Percentiles rank a stretch among this genome's conserved stretches.
Conservation (phyloP, 2,797 vertebrate genomes). For the Capromys pilorides region DNA sequence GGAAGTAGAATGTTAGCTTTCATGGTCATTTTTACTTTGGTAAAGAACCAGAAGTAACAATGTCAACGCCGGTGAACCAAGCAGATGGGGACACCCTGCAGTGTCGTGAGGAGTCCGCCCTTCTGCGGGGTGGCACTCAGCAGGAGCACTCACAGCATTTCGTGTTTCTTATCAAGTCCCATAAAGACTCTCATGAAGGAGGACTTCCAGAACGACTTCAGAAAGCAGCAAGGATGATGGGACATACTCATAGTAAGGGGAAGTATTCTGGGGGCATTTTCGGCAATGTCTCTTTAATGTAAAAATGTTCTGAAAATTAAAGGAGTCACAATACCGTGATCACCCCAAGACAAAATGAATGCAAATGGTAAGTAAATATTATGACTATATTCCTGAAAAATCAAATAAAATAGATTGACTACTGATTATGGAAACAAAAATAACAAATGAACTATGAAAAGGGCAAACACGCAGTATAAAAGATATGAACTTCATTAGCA, state of each 20-base stretch:
- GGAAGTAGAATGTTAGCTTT: neutral
- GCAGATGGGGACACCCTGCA: neutral
- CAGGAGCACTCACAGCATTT: neutral
- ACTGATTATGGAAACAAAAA: slow-evolving; percentile 36
- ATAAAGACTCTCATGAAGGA: neutral
- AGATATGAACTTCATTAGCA: neutral
- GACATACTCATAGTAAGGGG: neutral
- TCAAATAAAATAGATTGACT: neutral
- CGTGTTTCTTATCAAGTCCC: neutral
- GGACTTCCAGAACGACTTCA: neutral
- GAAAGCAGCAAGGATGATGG: neutral
- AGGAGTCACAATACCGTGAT: neutral
- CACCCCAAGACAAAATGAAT: neutral
- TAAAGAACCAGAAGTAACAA: neutral
- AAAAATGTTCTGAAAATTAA: neutral
- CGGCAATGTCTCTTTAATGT: neutral
- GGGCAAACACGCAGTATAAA: neutral
- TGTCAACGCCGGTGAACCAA: neutral
- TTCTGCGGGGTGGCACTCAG: neutral
- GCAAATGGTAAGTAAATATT: neutral
- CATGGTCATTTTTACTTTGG: neutral
- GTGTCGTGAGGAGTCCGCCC: neutral
- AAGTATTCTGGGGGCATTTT: neutral
- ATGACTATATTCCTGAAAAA: neutral
- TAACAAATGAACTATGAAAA: slow-evolving; percentile 35